Percentiles rank a stretch among this genome's conserved stretches.
phyloP scores from a whole-genome alignment of 2,888 invertebrate species.

The Neelides folsomi region DNA sequence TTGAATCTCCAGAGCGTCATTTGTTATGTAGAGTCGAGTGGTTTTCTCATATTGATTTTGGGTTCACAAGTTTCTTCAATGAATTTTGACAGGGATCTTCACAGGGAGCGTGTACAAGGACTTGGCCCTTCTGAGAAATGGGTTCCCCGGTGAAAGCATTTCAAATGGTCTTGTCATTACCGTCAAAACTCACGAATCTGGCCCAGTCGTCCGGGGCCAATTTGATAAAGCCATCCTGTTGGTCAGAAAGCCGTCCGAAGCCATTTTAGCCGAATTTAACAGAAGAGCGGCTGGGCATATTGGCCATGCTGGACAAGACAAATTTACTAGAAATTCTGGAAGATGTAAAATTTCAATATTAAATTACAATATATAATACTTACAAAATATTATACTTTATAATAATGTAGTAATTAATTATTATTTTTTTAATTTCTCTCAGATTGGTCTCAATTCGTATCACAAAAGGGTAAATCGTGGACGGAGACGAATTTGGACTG shows the following conservation, averaged over 20 bases:
- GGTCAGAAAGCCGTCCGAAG: constrained; percentile 56
- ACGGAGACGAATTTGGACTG: constrained; percentile 55
- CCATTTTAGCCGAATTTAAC: constrained; percentile 66
- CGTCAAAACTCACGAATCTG: constrained; percentile 67
- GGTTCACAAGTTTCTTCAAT: too few species aligned
- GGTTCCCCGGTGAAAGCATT: constrained; percentile 65
- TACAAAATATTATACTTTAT: not conserved
- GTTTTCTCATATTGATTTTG: too few species aligned
- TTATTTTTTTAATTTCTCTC: constrained; percentile 16
- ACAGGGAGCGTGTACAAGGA: constrained; percentile 74
- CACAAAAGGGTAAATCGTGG: constrained; percentile 53
- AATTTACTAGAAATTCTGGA: constrained; percentile 49
- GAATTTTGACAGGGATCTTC: constrained; percentile 45
- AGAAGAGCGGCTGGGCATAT: constrained; percentile 65
- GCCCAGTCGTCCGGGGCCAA: constrained; percentile 44
- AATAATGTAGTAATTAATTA: not conserved
- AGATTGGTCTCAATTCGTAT: constrained; percentile 62
- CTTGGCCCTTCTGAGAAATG: constrained; percentile 59
- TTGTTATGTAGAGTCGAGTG: too few species aligned
- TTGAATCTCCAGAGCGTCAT: too few species aligned
- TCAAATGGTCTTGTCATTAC: constrained; percentile 61
- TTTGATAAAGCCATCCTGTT: constrained; percentile 57
- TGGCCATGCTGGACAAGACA: constrained; percentile 58
- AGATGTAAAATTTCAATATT: constrained; percentile 44
- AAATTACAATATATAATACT: too few species aligned